Percentiles rank a stretch among this genome's conserved stretches.
These are phyloP conservation scores for Lagopus muta DNA, from an alignment of 2,113 vertebrate genomes.

Conservation along the genomic window DNA sequence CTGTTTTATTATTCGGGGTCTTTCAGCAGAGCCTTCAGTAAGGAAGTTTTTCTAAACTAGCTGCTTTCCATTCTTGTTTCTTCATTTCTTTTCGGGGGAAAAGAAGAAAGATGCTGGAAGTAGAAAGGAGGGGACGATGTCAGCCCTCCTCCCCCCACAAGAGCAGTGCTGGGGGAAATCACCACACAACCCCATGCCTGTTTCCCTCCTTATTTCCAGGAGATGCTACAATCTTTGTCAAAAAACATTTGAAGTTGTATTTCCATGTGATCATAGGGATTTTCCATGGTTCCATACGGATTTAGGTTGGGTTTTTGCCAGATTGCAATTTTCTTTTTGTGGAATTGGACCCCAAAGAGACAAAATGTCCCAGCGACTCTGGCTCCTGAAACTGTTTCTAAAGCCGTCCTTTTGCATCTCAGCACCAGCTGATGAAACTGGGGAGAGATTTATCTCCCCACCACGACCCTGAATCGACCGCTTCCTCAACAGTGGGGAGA, in stretches of 20 bases:
- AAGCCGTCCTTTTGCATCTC: not conserved
- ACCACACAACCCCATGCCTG: not conserved
- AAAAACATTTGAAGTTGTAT: not conserved
- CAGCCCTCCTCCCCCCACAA: not conserved
- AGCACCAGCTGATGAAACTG: not conserved
- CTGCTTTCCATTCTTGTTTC: not conserved
- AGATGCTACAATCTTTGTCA: not conserved
- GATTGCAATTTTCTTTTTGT: not conserved
- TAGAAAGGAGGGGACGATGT: not conserved
- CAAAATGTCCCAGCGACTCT: not conserved
- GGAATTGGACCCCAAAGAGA: not conserved
- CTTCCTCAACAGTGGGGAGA: not conserved
- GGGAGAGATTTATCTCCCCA: not conserved
- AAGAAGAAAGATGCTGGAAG: not conserved
- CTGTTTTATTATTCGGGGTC: rapidly evolving
- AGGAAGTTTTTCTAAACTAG: not conserved
- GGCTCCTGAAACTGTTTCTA: not conserved
- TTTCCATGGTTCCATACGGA: too few species aligned
- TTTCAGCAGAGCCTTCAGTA: not conserved
- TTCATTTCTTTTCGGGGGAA: not conserved
- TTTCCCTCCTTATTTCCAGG: not conserved
- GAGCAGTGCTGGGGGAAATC: rapidly evolving
- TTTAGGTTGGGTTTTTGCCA: not conserved
- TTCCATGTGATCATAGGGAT: not conserved
- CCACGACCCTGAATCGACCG: not conserved